Conservation (phyloP, 2,888 invertebrate genomes). For the Acanthopleura granulata region DNA sequence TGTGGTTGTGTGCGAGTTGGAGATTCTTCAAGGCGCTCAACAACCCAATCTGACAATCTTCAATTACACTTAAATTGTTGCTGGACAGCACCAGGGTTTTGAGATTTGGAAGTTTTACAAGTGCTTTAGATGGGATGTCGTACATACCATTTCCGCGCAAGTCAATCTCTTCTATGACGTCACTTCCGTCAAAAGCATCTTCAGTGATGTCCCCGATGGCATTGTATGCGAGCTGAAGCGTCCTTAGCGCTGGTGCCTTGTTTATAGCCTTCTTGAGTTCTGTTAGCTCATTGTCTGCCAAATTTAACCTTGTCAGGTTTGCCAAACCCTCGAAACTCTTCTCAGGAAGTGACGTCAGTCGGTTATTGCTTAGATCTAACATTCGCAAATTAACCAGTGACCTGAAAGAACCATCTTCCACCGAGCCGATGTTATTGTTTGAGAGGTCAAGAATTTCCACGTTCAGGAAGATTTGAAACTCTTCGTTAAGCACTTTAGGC, state of each 20-base stretch:
- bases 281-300: background rate
- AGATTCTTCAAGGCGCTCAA: background rate
- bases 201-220: background rate
- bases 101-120: background rate
- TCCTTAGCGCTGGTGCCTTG: background rate
- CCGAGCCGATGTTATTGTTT: background rate
- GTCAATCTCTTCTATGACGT: background rate
- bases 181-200: background rate
- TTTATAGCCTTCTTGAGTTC: background rate
- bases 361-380: background rate
- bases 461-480: background rate
- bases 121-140: background rate
- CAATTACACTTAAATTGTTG: background rate
- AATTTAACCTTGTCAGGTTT: background rate
- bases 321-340: background rate
- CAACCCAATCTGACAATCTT: background rate
- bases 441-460: background rate
- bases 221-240: background rate
- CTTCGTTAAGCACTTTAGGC: background rate
- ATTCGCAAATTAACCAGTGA: background rate
- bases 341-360: background rate
- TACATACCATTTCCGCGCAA: background rate
- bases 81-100: background rate
- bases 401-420: background rate
- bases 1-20: background rate